Conservation (phyloP, 2,797 vertebrate genomes). For the Hipposideros larvatus region DNA sequence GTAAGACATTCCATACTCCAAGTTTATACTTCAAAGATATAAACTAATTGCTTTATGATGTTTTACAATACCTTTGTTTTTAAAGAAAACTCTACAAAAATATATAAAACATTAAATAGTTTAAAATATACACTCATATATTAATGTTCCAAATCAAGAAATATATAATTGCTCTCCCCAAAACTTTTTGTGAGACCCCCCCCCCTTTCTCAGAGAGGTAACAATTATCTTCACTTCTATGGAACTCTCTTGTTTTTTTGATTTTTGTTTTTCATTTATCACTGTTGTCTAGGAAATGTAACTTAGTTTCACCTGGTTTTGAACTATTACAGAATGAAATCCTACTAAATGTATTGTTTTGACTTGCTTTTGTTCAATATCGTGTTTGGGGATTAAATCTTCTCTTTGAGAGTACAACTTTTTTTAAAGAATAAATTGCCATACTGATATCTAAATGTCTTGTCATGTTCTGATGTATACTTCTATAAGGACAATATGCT, state of each 20-base stretch:
- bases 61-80: neutral
- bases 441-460: neutral
- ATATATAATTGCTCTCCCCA: neutral
- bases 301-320: neutral
- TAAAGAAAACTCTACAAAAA: neutral
- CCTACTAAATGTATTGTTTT: neutral
- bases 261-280: neutral
- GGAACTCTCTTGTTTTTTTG: neutral
- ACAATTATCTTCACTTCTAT: neutral
- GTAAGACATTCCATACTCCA: neutral
- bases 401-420: neutral
- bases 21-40: neutral
- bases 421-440: neutral
- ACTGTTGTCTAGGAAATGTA: neutral
- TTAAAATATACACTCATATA: neutral
- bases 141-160: neutral
- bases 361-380: neutral
- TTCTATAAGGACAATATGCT: neutral
- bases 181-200: neutral
- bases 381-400: neutral
- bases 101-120: neutral
- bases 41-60: neutral
- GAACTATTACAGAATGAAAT: neutral
- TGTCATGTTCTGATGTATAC: neutral
- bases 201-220: neutral